Evolutionary conservation across 2,888 invertebrate species (phyloP), one percentile per base, ranked within the genome.

Genomic region (Diachrysia chrysitis): DNA sequence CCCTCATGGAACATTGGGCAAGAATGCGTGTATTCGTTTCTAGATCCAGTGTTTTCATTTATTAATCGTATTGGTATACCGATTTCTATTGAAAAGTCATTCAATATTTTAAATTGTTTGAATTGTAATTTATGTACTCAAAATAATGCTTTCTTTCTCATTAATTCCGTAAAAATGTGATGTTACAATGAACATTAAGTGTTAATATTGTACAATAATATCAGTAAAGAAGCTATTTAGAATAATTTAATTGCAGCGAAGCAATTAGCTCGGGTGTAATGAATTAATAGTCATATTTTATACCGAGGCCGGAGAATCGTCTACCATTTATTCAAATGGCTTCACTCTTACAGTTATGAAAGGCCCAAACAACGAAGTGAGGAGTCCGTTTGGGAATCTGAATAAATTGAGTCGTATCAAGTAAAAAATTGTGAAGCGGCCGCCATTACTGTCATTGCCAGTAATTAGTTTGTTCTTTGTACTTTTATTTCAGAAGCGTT

Each of bases 221-320:
- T 76, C 64, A 66, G 57, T 69, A 71, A 77, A 64, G 63, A 55
- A 16, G 69, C 66, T 77, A 72, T 79, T 80, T 69, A 82, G 65
- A 70, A 71, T 76, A 66, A 72, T 79, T 79, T 71, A 79, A 81
- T 78, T 73, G 67, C 66, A 71, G 29, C 60, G 62, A 53, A 73
- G 69, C 76, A 72, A 80, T 80, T 80, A 80, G 58, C 63, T 72
- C 32, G 63, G 62, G 65, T 69, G 72, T 75, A 79, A 82, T 71
- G 59, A 80, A 81, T 73, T 70, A 73, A 79, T 74, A 57, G 62
- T 42, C 58, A 79, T 76, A 71, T 78, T 75, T 82, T 70, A 78
- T 66, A 69, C 68, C 35, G 68, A 79, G 59, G 71, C 66, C 67
- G 63, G 69, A 46, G 65, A 76, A 70, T 75, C 61, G 63, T 70